phyloP scores from a whole-genome alignment of 2,797 vertebrate genomes.

The Saxicola maurus region DNA sequence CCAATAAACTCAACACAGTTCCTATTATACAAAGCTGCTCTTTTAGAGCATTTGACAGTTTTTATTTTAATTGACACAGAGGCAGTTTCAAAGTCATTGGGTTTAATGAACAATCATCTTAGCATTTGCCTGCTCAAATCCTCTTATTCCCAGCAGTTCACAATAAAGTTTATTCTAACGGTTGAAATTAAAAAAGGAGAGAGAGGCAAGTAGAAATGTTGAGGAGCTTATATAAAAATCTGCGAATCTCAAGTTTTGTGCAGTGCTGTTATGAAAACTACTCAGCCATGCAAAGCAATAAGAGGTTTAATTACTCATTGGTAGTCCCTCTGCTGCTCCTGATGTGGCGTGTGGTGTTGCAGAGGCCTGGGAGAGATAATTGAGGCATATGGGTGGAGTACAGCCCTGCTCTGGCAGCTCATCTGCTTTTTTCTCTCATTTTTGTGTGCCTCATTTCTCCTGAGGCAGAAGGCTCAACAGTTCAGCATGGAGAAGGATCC shows the following conservation, averaged over 20 bases:
- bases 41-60: constrained; percentile 50
- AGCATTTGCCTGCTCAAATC: constrained; percentile 46
- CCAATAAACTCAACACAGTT: constrained; percentile 42
- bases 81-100: constrained; percentile 51
- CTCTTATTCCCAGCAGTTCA: constrained; percentile 40
- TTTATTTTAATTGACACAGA: constrained; percentile 57
- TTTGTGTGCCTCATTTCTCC: background rate
- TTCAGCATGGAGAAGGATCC: background rate
- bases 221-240: constrained; percentile 57
- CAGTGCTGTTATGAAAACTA: constrained; percentile 44
- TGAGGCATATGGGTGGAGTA: constrained; percentile 55
- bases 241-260: constrained; percentile 15
- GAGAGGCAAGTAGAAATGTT: constrained; percentile 49
- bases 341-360: constrained; percentile 37
- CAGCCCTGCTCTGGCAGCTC: background rate
- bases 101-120: constrained; percentile 57
- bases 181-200: constrained; percentile 57
- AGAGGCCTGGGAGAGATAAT: constrained; percentile 54
- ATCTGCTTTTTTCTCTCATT: background rate
- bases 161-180: constrained; percentile 52
- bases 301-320: constrained; percentile 29
- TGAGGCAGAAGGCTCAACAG: background rate
- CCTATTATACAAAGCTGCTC: constrained; percentile 61
- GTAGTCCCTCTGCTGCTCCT: constrained; percentile 24
- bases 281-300: constrained; percentile 37